phyloP scores from a whole-genome alignment of 2,113 vertebrate genomes.

The Microcebus murinus region DNA sequence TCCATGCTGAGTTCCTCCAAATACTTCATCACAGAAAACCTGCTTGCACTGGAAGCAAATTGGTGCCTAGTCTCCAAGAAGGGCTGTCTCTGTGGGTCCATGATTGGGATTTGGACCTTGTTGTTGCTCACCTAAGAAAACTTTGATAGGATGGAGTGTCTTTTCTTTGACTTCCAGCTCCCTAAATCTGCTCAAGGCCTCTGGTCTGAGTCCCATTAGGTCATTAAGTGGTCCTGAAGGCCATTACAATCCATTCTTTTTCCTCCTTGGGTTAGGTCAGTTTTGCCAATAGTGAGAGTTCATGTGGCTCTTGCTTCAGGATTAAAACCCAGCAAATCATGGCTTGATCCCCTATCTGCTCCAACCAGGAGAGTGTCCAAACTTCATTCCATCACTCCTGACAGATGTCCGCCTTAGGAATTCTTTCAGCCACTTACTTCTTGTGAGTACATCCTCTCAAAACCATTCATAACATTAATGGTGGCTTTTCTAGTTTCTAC shows the following conservation, averaged over 20 bases:
- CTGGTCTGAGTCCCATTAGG: background rate
- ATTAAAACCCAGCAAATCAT: conserved; percentile 11
- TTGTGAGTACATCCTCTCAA: background rate
- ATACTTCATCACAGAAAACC: background rate
- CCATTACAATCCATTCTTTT: background rate
- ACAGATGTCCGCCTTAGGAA: background rate
- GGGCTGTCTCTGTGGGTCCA: background rate
- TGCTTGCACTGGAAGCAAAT: background rate
- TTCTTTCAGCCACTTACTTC: background rate
- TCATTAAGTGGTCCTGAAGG: background rate
- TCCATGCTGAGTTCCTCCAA: background rate
- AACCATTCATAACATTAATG: background rate
- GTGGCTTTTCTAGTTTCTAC: background rate
- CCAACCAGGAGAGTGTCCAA: background rate
- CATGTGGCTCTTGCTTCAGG: background rate
- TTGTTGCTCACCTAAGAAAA: background rate
- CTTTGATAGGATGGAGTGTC: background rate
- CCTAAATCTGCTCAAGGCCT: background rate
- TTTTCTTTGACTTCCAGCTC: background rate
- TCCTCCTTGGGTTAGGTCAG: background rate
- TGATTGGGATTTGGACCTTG: background rate
- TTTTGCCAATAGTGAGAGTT: background rate
- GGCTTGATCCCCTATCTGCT: background rate
- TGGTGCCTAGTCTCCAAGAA: background rate
- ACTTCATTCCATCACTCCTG: background rate